phyloP scores from a whole-genome alignment of 1,140 invertebrate genomes.

The Brachionus rotundiformis region DNA sequence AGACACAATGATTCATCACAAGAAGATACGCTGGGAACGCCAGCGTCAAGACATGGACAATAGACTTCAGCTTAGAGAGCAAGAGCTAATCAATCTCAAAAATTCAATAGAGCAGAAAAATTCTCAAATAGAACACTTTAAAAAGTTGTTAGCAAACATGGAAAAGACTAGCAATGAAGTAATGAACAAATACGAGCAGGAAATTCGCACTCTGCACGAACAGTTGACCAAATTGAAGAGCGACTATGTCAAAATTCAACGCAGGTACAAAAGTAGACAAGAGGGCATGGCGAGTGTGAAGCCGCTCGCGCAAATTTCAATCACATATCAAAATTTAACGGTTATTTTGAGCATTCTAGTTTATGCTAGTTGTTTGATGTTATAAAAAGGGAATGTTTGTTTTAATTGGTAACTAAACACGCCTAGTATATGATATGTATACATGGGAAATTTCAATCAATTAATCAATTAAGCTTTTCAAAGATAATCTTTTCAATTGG shows the following conservation, averaged over 20 bases:
- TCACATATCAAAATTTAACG: too few species aligned
- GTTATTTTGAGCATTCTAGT: too few species aligned
- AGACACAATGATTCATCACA: conserved; percentile 49
- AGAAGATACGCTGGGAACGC: conserved; percentile 37
- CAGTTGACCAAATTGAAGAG: conserved; percentile 20
- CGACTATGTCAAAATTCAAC: conserved; percentile 9
- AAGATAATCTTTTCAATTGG: too few species aligned
- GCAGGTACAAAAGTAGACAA: conserved; percentile 5
- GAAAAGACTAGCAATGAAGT: conserved; percentile 17
- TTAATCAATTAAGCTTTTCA: too few species aligned
- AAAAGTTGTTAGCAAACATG: conserved; percentile 21
- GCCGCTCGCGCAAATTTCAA: neutral
- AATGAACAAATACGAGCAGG: conserved; percentile 47
- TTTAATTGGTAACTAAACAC: too few species aligned
- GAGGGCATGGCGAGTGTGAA: neutral
- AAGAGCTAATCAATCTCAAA: neutral
- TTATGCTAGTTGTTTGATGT: too few species aligned
- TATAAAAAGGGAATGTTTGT: too few species aligned
- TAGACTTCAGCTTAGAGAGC: conserved; percentile 33
- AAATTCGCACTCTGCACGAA: conserved; percentile 9
- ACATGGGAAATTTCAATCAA: too few species aligned
- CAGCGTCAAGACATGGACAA: conserved; percentile 44
- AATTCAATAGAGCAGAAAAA: conserved; percentile 34
- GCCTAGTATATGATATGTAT: too few species aligned
- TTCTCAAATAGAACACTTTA: conserved; percentile 33